Base-by-base conservation (phyloP, 1,140 invertebrate genomes). In the Laodelphax striatellus region DNA sequence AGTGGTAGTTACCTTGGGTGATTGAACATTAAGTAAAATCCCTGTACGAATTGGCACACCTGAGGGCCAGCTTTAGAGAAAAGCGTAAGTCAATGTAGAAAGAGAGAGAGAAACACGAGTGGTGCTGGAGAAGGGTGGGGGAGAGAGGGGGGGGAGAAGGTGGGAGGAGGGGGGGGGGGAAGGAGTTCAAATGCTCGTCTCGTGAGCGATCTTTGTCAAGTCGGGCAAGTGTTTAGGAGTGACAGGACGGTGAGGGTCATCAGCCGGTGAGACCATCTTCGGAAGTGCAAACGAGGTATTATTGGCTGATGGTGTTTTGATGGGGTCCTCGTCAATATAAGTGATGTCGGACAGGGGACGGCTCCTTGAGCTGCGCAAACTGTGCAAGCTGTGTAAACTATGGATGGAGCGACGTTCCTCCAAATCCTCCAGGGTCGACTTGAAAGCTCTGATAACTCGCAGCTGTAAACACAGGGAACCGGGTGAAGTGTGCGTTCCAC, bases 381-480 rank as follows among this genome's bases (percentile, higher is more conserved):
- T 93, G 81, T 92, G 92, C 78, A 94, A 89, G 77, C 90, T 93
- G 81, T 93, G 90, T 80, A 92, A 89, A 86, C 92, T 94, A 87
- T 96, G 93, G 76, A 96, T 86, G 78, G 94, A 95, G 76, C 93
- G 88, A 73, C 93, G 88, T 80, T 99, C 97, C 81, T 98, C 96
- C 80, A 98, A 83, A 81, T 99, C 97, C 86, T 99, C 97, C 82
- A 98, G 82, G 73, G 91, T 97, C 72, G 94, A 97, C 82, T 94
- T 97, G 92, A 99, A 99, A 75, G 96, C 97, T 82, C 95, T 91
- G 80, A 99, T 96, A 80, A 99, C 97, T 81, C 97, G 92, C 81
- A 99, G 89, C 96, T 99, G 92, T 81, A 92, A 82, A 82, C 82
- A 83, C 72, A 80, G 78, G 79, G 67, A 59, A 62, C 28, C 9